These are phyloP conservation scores for Siniperca chuatsi DNA, from an alignment of 2,113 vertebrate species.

Conservation along the genomic window DNA sequence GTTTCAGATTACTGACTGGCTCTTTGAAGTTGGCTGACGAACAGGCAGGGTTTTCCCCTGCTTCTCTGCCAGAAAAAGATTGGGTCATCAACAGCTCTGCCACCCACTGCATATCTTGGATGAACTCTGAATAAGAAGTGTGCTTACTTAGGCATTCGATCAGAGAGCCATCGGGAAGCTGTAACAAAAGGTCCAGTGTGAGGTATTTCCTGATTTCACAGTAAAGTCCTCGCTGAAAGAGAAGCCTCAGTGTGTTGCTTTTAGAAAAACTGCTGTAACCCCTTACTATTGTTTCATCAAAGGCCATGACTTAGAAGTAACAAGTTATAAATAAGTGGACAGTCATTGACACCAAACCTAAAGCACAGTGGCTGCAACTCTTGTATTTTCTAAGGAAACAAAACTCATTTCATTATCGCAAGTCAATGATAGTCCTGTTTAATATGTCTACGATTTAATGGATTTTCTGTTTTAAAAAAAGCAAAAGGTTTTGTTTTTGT, in stretches of 20 bases:
- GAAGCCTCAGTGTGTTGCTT: constrained; percentile 39
- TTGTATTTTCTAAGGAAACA: background rate
- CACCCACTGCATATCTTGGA: constrained; percentile 64
- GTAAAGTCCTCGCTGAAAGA: constrained; percentile 39
- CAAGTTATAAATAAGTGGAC: constrained; percentile 32
- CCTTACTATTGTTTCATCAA: constrained; percentile 26
- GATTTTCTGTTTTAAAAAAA: background rate
- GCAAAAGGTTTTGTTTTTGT: too few relatives aligned
- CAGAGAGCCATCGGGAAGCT: constrained; percentile 36
- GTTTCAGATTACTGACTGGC: constrained; percentile 74
- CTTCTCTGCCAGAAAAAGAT: constrained; percentile 72
- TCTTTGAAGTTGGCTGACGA: constrained; percentile 76
- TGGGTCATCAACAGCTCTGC: constrained; percentile 66
- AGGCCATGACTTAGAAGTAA: constrained; percentile 20
- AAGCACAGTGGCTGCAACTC: background rate
- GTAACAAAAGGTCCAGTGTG: constrained; percentile 55
- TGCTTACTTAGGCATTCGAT: constrained; percentile 67
- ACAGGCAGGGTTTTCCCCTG: constrained; percentile 74
- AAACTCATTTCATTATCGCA: background rate
- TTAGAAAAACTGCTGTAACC: constrained; percentile 34
- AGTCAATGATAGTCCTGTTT: background rate
- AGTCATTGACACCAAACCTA: constrained; percentile 16
- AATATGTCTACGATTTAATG: background rate
- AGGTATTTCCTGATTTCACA: constrained; percentile 70
- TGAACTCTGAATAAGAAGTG: constrained; percentile 59